Percentiles rank a stretch among this genome's conserved stretches.
phyloP scores from a whole-genome alignment of 92 coral and sea anemone species.

The Epizoanthus stellaris region DNA sequence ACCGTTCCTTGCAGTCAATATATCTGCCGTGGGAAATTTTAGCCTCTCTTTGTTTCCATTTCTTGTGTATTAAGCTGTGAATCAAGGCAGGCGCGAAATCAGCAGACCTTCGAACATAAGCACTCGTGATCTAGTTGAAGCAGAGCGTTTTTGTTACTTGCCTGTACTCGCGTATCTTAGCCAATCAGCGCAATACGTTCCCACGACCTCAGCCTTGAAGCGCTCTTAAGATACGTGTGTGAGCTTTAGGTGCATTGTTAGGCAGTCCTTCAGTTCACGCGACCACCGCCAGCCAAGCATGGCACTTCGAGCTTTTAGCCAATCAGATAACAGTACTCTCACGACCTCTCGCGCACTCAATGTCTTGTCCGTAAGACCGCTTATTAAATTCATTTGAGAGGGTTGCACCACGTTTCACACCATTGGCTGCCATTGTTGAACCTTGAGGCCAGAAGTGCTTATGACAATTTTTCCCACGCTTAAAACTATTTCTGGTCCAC shows the following conservation, averaged over 20 bases:
- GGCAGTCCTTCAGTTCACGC: conserved; percentile 49
- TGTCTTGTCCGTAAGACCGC: conserved; percentile 55
- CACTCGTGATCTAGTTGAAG: conserved; percentile 7
- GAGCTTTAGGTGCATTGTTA: conserved; percentile 52
- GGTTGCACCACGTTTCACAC: conserved; percentile 10
- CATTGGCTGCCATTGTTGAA: conserved; percentile 33
- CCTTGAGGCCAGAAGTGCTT: conserved; percentile 39
- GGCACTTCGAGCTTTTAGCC: conserved; percentile 43
- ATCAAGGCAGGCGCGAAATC: background rate
- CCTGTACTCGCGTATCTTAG: conserved; percentile 1
- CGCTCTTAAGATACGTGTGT: conserved; percentile 11
- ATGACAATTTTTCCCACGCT: conserved; percentile 71
- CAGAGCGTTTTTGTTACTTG: background rate
- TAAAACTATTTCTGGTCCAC: conserved; percentile 55
- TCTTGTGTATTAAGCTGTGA: too few species aligned
- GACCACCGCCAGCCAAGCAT: conserved; percentile 66
- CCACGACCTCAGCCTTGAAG: conserved; percentile 64
- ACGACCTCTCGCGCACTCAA: conserved; percentile 55
- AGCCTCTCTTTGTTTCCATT: background rate
- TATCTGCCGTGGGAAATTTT: background rate
- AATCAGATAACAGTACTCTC: conserved; percentile 53
- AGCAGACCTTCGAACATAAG: background rate
- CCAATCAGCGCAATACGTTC: conserved; percentile 72
- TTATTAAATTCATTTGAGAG: conserved; percentile 40
- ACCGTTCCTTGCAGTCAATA: background rate